Base-by-base conservation (phyloP, 2,113 vertebrate genomes). In the Rhinoderma darwinii region DNA sequence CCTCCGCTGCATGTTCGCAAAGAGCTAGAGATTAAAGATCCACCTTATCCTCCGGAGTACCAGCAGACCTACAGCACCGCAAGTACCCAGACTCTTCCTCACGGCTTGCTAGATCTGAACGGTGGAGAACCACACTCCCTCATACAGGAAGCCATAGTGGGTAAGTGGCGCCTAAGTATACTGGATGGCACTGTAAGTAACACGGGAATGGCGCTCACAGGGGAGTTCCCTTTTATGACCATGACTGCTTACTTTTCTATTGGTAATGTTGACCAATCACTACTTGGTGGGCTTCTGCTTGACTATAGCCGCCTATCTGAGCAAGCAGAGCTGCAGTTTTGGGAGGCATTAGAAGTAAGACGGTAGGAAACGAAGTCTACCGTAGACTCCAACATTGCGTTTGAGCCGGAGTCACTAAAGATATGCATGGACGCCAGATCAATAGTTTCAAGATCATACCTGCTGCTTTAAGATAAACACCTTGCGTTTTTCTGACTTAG, bases 81-180 rank as follows among this genome's bases (percentile, higher is more conserved):
- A 50, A 97, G 97, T 88, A 99, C 97, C 32, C 98, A 99, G 83
- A 99, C 97, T 5, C 94, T 96, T 76, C 96, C 96, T 2, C 97
- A 97, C 56, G 94, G 97, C 88, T 95, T 94, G 30, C 66, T 95
- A 22, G 90, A 94, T 0, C 78, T 93, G 47, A 89, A 93, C 1
- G 87, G 91, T 85, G 88, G 84, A 44, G 97, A 97, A 20, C 95
- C 96, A 3, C 93, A 95, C 3, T 85, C 90, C 66, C 88, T 93
- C 83, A 90, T 94, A 88, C 94, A 94, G 89, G 95, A 93, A 80
- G 79, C 91, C 86, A 30, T 95, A 90, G 89, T 92, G 18, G 95
- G 96, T 96, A 92, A 87, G 79, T 10, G 89, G n/a, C n/a, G n/a
- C n/a, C n/a, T n/a, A n/a, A n/a, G n/a, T n/a, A n/a, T n/a, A n/a